Base-by-base conservation (phyloP, 2,888 invertebrate species). In the Melangyna quadrimaculata region DNA sequence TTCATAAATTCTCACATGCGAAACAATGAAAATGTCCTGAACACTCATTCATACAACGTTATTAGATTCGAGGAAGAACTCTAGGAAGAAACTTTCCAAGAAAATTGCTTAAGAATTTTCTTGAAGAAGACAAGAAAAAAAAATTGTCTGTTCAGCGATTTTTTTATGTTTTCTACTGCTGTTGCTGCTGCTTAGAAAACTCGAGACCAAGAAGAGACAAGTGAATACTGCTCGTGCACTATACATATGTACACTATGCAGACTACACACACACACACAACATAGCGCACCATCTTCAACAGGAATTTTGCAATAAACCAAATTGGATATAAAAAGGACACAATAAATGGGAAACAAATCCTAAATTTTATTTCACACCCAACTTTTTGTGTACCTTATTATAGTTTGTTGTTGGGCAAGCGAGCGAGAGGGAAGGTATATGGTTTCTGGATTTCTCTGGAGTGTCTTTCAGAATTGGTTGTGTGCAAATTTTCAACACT, bases 271-370 rank as follows among this genome's bases (percentile, higher is more conserved):
- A n/a, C n/a, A n/a, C n/a, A 35, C 7, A 35, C 35, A 3, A 19
- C 27, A 43, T 14, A 9, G 10, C 29, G 53, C 43, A 74, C 43
- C 55, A 59, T 78, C 51, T 71, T 35, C 69, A 77, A 87, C 53
- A 78, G 74, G 78, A 78, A 82, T 82, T 82, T 78, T 61, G 78
- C 82, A 82, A 82, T 82, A 87, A 82, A 87, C 87, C 78, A 82
- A 87, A 82, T 87, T 82, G 87, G 87, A 78, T 87, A 82, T 78
- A 78, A 87, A 87, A 78, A 75, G 78, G 74, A 78, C 78, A 71
- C 73, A 81, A 78, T 81, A 86, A 81, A 81, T 80, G 78, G 81
- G 78, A 86, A 81, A 86, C 81, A 86, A 81, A 86, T 86, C 86
- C 86, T 77, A 81, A 81, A 86, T 81, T 86, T 86, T 81, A 86